Evolutionary conservation across 1,140 invertebrate species (phyloP).

Genomic region (Euura saliciscinereae): DNA sequence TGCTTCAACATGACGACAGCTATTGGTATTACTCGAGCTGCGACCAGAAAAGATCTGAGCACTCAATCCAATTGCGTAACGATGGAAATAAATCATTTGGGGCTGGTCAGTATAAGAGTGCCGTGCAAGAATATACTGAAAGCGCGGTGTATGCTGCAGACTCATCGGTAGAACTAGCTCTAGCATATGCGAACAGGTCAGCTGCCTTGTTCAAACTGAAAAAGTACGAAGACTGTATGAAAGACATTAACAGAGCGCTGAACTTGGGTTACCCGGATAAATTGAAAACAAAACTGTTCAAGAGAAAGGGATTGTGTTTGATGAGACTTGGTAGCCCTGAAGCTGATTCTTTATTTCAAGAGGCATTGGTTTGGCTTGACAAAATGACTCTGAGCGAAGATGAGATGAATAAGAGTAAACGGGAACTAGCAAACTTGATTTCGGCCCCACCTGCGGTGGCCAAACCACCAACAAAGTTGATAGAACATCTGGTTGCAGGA

Average conservation of each 20-base stretch:
- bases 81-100: slow-evolving; percentile 31
- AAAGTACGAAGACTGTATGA: slow-evolving; percentile 67
- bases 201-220: slow-evolving; percentile 69
- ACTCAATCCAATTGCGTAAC: slow-evolving; percentile 26
- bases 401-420: not conserved
- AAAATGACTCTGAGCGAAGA: not conserved
- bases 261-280: slow-evolving; percentile 37
- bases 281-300: slow-evolving; percentile 34
- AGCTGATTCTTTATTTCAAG: not conserved
- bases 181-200: slow-evolving; percentile 76
- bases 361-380: not conserved
- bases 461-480: not conserved
- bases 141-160: slow-evolving; percentile 64
- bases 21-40: slow-evolving; percentile 10
- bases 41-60: slow-evolving; percentile 23
- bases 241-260: slow-evolving; percentile 49
- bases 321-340: not conserved
- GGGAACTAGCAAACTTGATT: not conserved
- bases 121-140: slow-evolving; percentile 67
- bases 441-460: not conserved
- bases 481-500: slow-evolving; percentile 12
- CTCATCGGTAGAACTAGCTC: slow-evolving; percentile 62
- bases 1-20: not conserved
- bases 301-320: not conserved
- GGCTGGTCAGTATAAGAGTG: slow-evolving; percentile 30